Percentiles rank a stretch among this genome's conserved stretches.
These are phyloP conservation scores for Lochmaea crataegi DNA, from an alignment of 2,888 invertebrate genomes.

Conservation along the genomic window DNA sequence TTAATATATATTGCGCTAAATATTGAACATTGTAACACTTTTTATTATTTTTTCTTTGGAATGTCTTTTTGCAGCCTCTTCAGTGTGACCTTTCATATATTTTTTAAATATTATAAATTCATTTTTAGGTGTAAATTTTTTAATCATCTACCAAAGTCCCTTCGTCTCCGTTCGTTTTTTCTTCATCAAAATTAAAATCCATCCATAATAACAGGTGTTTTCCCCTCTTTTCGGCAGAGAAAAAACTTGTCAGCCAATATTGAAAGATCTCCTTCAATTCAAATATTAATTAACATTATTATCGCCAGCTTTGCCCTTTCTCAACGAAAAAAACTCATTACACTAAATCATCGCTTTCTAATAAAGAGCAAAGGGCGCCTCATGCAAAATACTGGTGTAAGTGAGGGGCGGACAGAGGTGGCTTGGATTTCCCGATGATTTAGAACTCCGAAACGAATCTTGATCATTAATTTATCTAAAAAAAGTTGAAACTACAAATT, in stretches of 20 bases:
- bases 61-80: too few relatives aligned
- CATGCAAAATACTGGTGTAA: slow-evolving; percentile 52
- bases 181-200: slow-evolving; percentile 53
- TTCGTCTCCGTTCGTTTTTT: slow-evolving; percentile 23
- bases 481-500: too few relatives aligned
- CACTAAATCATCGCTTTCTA: slow-evolving; percentile 73
- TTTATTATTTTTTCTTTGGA: too few relatives aligned
- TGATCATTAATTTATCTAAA: too few relatives aligned
- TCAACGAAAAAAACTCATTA: slow-evolving; percentile 68
- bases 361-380: slow-evolving; percentile 61
- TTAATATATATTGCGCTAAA: too few relatives aligned
- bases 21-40: too few relatives aligned
- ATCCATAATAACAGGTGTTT: slow-evolving; percentile 54
- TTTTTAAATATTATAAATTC: too few relatives aligned
- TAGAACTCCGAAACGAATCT: too few relatives aligned
- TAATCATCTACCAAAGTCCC: not conserved
- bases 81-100: too few relatives aligned
- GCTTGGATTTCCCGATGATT: not conserved
- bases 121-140: not conserved
- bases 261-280: slow-evolving; percentile 65
- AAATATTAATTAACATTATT: slow-evolving; percentile 74
- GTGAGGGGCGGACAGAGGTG: slow-evolving; percentile 40
- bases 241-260: slow-evolving; percentile 57
- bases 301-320: slow-evolving; percentile 68
- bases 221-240: slow-evolving; percentile 36